phyloP scores from a whole-genome alignment of 2,888 invertebrate species.

The Scaptomyza cyrtandrae region DNA sequence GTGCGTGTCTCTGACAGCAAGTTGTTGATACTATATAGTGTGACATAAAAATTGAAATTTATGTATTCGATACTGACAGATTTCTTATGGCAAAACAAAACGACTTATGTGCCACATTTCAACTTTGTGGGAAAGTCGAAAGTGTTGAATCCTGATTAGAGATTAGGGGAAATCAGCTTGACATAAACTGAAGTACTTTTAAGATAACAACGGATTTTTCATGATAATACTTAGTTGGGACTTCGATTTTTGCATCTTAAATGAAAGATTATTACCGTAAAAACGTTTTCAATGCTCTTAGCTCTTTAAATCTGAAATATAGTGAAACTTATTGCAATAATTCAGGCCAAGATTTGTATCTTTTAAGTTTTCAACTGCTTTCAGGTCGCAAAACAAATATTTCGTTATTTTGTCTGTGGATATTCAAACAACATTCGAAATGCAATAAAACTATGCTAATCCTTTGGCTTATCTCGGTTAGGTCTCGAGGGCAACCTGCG shows the following conservation, averaged over 20 bases:
- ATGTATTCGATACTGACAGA: constrained; percentile 66
- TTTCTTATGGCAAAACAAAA: constrained; percentile 45
- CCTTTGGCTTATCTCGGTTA: constrained; percentile 56
- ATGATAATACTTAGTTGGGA: not conserved
- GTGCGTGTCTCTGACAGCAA: constrained; percentile 51
- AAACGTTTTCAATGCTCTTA: not conserved
- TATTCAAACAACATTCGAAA: constrained; percentile 1
- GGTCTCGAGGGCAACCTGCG: constrained; percentile 23
- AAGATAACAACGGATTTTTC: constrained; percentile 10
- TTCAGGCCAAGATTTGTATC: too few species aligned
- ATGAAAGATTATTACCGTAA: too few species aligned
- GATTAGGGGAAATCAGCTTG: constrained; percentile 18
- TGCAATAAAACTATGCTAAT: constrained; percentile 61
- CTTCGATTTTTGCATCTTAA: not conserved
- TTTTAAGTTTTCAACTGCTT: not conserved
- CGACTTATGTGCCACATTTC: constrained; percentile 23
- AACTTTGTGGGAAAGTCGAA: constrained; percentile 44
- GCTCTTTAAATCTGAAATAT: not conserved
- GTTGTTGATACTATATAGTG: constrained; percentile 66
- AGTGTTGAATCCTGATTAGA: constrained; percentile 28
- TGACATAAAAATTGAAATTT: constrained; percentile 79
- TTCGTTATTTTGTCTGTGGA: too few species aligned
- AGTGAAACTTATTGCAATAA: not conserved
- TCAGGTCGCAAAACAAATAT: constrained; percentile 1
- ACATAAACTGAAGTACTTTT: constrained; percentile 15